Evolutionary conservation across 37 sponge, comb jelly and placozoan species (phyloP), one percentile per base, ranked within the genome.

Genomic region (Cliona cf. orientalis): DNA sequence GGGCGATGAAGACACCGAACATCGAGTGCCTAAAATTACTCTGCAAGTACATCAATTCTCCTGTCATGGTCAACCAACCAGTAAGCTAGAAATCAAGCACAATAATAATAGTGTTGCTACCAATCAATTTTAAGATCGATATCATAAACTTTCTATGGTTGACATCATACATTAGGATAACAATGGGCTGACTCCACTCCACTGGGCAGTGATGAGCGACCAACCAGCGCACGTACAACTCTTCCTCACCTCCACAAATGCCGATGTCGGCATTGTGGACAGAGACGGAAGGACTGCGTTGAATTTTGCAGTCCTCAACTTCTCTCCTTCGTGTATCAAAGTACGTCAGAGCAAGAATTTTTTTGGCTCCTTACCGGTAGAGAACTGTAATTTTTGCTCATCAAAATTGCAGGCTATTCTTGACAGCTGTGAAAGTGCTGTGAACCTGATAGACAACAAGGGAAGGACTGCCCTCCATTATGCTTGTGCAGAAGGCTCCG

Each of bases 151-250:
- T 49, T 17, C 17, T 49, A 49, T 49, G 11, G 55, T 61, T 61
- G 63, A 6, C 63, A 61, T 61, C 63, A 61, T n/a, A 7, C 63
- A 61, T 61, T 26, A 93, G 91, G 91, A 90, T 42, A 79, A 75
- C 1, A 87, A 94, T 38, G 84, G 88, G 22, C 87, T 94, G 3
- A 78, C 84, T 42, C 80, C 91, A 26, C 72, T 94, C 7, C 95
- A 94, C 75, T 94, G 91, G 91, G 95, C 95, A 39, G 95, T 94
- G 11, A 90, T 94, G 91, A 81, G 95, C 71, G 80, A 90, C 74
- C 87, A 94, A 36, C 59, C 71, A 45, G 42, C 68, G 3, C 91
- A 94, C 84, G 80, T 90, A 53, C 72, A 64, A 9, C n/a, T 86
- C 19, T 78, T 90, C 71, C 72, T 93, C 32, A 60, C 69, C 42